Evolutionary conservation across 2,113 vertebrate species (phyloP), one percentile per base, ranked within the genome.

Genomic region (Gadus chalcogrammus): DNA sequence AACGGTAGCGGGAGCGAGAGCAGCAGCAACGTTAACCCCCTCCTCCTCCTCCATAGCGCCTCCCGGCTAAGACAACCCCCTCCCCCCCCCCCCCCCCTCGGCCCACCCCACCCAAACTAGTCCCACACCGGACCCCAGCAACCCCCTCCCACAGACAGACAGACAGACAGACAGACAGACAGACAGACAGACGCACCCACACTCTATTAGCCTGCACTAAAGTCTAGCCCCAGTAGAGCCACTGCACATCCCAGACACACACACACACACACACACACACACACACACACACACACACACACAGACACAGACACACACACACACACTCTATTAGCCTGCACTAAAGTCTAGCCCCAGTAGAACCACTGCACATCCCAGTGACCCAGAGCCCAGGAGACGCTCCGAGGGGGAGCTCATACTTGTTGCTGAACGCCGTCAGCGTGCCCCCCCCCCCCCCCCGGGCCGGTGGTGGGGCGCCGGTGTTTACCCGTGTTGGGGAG

Each of bases 231-330:
- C 42, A 48, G 42, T 48, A 48, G 42, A 9, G 12, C 9, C 3
- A 11, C 42, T 48, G 42, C 42, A 48, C 42, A 48, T 9, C 9
- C 7, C 42, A 48, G 42, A 67, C 72, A 63, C 80, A 72, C 77
- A 72, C 42, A 48, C 6, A 48, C 42, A 48, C 42, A 48, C 42
- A 1, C 42, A 20, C 20, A 20, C 20, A 20, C 20, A 20, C 20
- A 20, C 20, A 20, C 20, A 20, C 20, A 20, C 20, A 20, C 74
- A 52, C 70, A 66, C 70, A 58, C 28, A 42, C 71, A 71, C 56
- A 20, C 56, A 48, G 24, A 53, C 58, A 67, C 61, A 70, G n/a
- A 67, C 72, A 63, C 80, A 72, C 77, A 72, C 42, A 48, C 6
- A 48, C 42, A 48, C 42, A 48, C 42, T 2, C 42, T 48, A 13